A percentile compares a stretch with the other conserved stretches of the same genome.
Evolutionary conservation across 1,140 invertebrate species (phyloP).

Genomic region (Sinonovacula constricta): DNA sequence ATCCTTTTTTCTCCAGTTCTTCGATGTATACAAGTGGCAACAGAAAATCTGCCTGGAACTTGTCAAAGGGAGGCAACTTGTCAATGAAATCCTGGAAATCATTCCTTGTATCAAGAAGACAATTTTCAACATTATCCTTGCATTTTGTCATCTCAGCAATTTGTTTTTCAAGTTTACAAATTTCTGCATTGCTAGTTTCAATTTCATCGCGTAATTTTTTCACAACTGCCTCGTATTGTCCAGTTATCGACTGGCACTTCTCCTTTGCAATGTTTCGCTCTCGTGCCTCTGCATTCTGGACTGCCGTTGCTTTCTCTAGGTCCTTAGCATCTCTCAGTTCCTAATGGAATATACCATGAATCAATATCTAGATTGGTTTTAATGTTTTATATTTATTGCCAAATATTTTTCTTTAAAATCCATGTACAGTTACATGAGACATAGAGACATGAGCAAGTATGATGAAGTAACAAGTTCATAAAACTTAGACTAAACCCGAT

Average conservation of each 20-base stretch:
- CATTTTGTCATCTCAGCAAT: conserved; percentile 52
- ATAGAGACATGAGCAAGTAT: no score
- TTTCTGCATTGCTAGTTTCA: conserved; percentile 44
- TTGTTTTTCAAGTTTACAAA: conserved; percentile 33
- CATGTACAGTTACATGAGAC: no score
- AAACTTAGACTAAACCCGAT: no score
- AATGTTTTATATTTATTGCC: no score
- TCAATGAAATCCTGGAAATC: conserved; percentile 67
- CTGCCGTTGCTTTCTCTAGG: conserved; percentile 54
- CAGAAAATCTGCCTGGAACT: conserved; percentile 60
- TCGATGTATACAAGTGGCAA: conserved; percentile 58
- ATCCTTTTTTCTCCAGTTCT: conserved; percentile 51
- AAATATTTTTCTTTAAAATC: no score
- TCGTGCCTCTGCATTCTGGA: conserved; percentile 47
- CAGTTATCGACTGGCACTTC: conserved; percentile 44
- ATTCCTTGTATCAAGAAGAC: conserved; percentile 53
- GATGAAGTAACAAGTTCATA: no score
- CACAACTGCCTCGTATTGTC: conserved; percentile 49
- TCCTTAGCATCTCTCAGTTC: conserved; percentile 56
- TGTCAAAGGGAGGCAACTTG: conserved; percentile 51
- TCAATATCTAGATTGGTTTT: no score
- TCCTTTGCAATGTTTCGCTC: conserved; percentile 57
- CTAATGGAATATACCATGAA: conserved; percentile 1
- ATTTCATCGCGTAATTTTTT: conserved; percentile 50
- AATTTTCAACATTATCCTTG: conserved; percentile 57